Conservation (phyloP, 2,797 vertebrate genomes). For the Etheostoma nigrum region DNA sequence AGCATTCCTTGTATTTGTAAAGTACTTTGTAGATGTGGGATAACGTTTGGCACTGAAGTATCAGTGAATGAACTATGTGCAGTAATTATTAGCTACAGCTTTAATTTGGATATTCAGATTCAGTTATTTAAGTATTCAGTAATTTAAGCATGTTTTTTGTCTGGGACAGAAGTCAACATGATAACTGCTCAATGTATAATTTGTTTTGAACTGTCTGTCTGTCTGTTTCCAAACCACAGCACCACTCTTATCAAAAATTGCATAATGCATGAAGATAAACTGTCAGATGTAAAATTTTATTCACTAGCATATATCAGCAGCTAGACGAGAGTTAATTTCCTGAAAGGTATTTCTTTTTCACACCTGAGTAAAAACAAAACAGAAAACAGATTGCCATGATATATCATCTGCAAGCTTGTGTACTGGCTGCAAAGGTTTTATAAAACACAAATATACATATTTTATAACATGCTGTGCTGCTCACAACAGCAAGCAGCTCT, state of each 20-base stretch:
- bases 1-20: neutral
- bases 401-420: conserved; percentile 3
- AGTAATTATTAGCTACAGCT: neutral
- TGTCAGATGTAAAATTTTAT: conserved; percentile 12
- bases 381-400: conserved; percentile 15
- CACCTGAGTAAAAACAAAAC: conserved; percentile 5
- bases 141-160: too few species aligned
- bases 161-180: neutral
- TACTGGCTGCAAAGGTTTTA: conserved; percentile 4
- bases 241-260: conserved; percentile 11
- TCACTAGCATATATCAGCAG: conserved; percentile 5
- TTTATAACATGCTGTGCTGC: conserved; percentile 7
- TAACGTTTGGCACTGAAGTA: neutral
- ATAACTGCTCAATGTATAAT: neutral
- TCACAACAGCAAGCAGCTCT: conserved; percentile 19
- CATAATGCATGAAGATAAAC: conserved; percentile 36
- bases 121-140: neutral
- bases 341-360: conserved; percentile 33
- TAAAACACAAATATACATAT: conserved; percentile 42
- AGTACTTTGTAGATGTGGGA: neutral
- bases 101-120: too few species aligned
- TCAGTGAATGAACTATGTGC: neutral
- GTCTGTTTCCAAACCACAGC: neutral
- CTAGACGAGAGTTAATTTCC: conserved; percentile 37
- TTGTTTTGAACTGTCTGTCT: neutral